These are phyloP conservation scores for Anthonomus grandis DNA, from an alignment of 1,140 invertebrate species.

Conservation along the genomic window DNA sequence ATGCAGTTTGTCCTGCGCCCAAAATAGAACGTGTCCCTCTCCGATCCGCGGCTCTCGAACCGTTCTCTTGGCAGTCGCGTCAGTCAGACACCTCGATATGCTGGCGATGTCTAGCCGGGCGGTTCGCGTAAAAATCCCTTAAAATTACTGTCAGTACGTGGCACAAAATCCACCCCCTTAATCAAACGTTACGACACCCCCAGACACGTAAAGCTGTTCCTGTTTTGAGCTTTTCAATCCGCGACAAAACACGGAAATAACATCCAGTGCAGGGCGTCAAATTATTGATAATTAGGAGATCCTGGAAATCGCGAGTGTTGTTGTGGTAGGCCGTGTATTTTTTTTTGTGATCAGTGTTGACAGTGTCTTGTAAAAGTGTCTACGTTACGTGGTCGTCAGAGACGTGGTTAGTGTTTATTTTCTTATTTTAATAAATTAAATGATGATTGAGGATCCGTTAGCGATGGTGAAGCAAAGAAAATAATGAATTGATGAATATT, in stretches of 20 bases:
- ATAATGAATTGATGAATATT: too few relatives aligned
- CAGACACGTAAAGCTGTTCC: too few relatives aligned
- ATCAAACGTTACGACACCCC: too few relatives aligned
- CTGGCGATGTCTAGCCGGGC: neutral
- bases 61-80: conserved; percentile 14
- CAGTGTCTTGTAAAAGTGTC: conserved; percentile 21
- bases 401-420: conserved; percentile 12
- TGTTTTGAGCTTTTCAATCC: too few relatives aligned
- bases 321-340: neutral
- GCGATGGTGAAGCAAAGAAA: too few relatives aligned
- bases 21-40: conserved; percentile 14
- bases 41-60: conserved; percentile 9
- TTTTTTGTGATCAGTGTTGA: conserved; percentile 4
- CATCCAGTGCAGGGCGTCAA: too few relatives aligned
- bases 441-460: too few relatives aligned
- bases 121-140: neutral
- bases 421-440: too few relatives aligned
- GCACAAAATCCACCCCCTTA: conserved; percentile 7
- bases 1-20: conserved; percentile 8
- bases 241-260: too few relatives aligned
- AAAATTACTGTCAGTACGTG: neutral
- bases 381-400: conserved; percentile 9
- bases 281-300: too few relatives aligned
- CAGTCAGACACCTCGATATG: conserved; percentile 8
- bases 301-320: too few relatives aligned